Conservation (phyloP, 2,888 invertebrate species). For the Andrena flavipes region DNA sequence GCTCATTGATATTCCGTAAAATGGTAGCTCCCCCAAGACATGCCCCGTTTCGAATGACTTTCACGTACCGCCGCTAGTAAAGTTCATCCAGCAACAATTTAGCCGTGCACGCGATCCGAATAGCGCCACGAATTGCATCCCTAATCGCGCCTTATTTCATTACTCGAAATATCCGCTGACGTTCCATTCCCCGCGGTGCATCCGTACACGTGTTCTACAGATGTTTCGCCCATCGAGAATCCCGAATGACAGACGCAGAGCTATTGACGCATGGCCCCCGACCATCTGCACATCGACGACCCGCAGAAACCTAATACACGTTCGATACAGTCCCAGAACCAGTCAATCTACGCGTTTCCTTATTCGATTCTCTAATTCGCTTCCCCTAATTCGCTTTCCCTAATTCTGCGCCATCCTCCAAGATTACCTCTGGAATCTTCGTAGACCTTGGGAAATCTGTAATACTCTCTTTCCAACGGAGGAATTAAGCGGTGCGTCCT, state of each 20-base stretch:
- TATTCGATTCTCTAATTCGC: not conserved
- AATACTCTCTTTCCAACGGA: too few species aligned
- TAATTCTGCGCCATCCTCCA: too few species aligned
- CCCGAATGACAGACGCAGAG: constrained; percentile 47
- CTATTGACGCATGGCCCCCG: constrained; percentile 26
- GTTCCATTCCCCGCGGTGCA: constrained; percentile 46
- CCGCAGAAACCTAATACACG: constrained; percentile 6
- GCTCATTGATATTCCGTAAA: not conserved
- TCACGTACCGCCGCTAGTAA: not conserved
- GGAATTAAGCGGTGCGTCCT: too few species aligned
- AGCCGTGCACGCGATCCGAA: constrained; percentile 16
- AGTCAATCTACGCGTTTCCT: not conserved
- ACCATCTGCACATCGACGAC: not conserved
- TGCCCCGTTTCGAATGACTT: not conserved
- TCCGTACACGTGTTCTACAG: constrained; percentile 48
- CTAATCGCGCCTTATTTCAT: constrained; percentile 51
- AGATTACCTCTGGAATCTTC: too few species aligned
- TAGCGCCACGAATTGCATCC: constrained; percentile 46
- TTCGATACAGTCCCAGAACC: not conserved
- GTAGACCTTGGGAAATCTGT: too few species aligned
- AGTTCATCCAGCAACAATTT: constrained; percentile 10
- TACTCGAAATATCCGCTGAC: constrained; percentile 54
- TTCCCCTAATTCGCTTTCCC: not conserved
- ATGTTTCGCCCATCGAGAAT: constrained; percentile 47
- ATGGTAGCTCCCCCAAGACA: not conserved